Base-by-base conservation (phyloP, 2,113 vertebrate species). In the Marcusenius ussheri region DNA sequence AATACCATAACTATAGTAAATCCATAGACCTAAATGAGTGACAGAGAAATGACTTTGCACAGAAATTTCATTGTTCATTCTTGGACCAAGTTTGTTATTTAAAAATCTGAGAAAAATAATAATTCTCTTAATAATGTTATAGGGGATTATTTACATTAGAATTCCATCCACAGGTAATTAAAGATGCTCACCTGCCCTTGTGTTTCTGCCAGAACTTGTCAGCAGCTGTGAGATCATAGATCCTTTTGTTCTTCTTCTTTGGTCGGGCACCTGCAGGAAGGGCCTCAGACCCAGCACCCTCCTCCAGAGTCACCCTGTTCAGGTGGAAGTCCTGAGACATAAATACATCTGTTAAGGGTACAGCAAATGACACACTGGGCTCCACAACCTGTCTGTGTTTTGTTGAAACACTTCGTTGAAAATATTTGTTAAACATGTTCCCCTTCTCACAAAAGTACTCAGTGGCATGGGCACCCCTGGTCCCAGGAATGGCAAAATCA, bases 181-280 rank as follows among this genome's bases (percentile, higher is more conserved):
- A 88, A 42, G 35, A 10, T 31, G 89, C 95, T 95, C 91, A 99
- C 98, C 98, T 99, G 95, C 98, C 98, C 94, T 98, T 99, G 95
- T 99, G 98, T 53, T 97, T 99, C 93, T 99, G 98, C 98, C 98
- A 99, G 95, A 99, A 99, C 93, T 93, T 97, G 96, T 99, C 98
- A 77, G 97, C 97, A 5, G 96, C 93, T 10, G 98, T 99, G 93
- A 99, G 97, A 94, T 99, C 98, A 80, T 99, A 99, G 88, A 95
- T 97, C 92, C 98, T 98, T 90, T 96, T 98, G 92, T 94, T 98
- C 95, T 98, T 99, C 95, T 98, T 99, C 94, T 99, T 99, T 89
- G 98, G 98, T 94, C 98, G 96, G 91, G 98, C 98, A 77, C 98
- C 98, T 88, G 98, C 95, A 88, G 97, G 97, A 85, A 97, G 96